Evolutionary conservation across 1,140 invertebrate species (phyloP), one percentile per base, ranked within the genome.

Genomic region (Archivesica marissinica): DNA sequence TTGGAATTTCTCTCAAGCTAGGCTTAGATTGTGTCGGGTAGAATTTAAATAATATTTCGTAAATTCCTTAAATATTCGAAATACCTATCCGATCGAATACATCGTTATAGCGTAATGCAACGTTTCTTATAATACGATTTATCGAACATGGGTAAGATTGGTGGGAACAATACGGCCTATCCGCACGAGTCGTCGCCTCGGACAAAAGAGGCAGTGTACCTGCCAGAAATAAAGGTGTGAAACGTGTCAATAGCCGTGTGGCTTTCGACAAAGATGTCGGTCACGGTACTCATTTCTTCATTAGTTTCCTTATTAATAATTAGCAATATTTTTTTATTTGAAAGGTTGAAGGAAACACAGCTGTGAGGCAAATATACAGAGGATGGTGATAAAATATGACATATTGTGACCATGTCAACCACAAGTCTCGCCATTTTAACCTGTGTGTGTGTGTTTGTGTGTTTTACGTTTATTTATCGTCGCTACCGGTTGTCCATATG

Each of bases 241-340:
- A 28, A 59, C 54, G 59, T 35, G 38, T 35, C 59, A 64, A 64
- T 6, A 64, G 59, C 13, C 13, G 1, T 35, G 59, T 35, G 30
- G 59, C 20, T 35, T 35, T 33, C 38, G 13, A 35, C 59, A 35
- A 35, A 64, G 59, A 64, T 64, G 59, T 64, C 59, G 59, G 30
- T 35, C 59, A 35, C 30, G 30, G 4, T 35, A 64, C 25, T 20
- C 13, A 13, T 15, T 64, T 64, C 11, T 35, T 64, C 15, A 64
- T 64, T 64, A 64, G 59, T 64, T 64, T 35, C 59, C 38, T 59
- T 64, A 64, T 64, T 13, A 64, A 35, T 64, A 64, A 64, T 64
- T 17, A 64, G 30, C 23, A 64, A 64, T 28, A 59, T 59, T 64
- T 64, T 52, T 28, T 64, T 64, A 15, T 35, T 30, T 35, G 30